Conservation (phyloP, 2,113 vertebrate species). For the Maccullochella peelii region DNA sequence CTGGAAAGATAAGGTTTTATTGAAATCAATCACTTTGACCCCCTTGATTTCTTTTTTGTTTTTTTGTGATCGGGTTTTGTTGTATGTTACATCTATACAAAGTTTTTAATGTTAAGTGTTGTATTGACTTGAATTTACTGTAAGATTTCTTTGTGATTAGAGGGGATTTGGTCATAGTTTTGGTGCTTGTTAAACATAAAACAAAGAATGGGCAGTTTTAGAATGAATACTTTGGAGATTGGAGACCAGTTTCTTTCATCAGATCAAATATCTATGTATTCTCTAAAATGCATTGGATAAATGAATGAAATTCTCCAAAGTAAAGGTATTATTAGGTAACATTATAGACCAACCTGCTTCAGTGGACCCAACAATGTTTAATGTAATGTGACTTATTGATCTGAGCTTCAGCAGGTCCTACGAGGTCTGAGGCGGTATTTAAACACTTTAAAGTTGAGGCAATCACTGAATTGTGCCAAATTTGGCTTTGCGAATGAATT, state of each 20-base stretch:
- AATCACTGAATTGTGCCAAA: conserved; percentile 53
- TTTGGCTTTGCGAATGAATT: conserved; percentile 36
- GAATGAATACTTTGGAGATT: conserved; percentile 12
- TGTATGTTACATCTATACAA: conserved; percentile 50
- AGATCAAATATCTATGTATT: conserved; percentile 17
- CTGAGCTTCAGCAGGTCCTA: neutral
- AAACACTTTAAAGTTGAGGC: conserved; percentile 36
- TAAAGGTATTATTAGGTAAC: conserved; percentile 1
- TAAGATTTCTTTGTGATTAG: conserved; percentile 56
- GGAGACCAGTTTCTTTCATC: conserved; percentile 5
- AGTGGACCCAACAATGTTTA: conserved; percentile 4
- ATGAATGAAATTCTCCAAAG: neutral
- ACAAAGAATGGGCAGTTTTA: conserved; percentile 31
- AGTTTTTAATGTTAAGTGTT: conserved; percentile 49
- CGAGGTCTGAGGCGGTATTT: conserved; percentile 16
- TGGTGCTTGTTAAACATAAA: conserved; percentile 50
- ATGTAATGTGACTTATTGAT: conserved; percentile 27
- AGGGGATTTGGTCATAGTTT: conserved; percentile 55
- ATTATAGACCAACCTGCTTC: conserved; percentile 10
- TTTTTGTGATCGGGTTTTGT: conserved; percentile 20
- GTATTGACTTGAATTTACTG: conserved; percentile 75
- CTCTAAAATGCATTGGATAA: neutral
- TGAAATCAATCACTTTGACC: conserved; percentile 57
- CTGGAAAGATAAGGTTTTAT: conserved; percentile 19
- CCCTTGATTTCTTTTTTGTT: conserved; percentile 42